Conservation (phyloP, 2,113 vertebrate species). For the Empidonax alnorum region DNA sequence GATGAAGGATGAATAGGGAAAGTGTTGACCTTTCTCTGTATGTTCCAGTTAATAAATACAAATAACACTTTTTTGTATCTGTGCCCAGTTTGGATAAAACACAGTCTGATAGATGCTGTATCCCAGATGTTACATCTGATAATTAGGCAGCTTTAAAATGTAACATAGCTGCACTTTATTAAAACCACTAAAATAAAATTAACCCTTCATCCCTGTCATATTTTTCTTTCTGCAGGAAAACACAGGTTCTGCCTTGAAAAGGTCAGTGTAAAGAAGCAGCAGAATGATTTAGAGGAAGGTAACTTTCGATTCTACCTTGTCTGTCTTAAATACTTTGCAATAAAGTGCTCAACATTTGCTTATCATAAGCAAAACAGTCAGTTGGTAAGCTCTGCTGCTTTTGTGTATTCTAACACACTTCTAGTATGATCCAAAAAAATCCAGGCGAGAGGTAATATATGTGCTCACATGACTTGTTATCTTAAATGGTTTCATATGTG, state of each 20-base stretch:
- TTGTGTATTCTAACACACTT: slow-evolving; percentile 27
- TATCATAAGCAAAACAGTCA: background rate
- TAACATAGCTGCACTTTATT: slow-evolving; percentile 34
- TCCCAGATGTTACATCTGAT: slow-evolving; percentile 61
- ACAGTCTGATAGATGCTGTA: slow-evolving; percentile 14
- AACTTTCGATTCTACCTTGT: slow-evolving; percentile 44
- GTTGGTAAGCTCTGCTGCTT: slow-evolving; percentile 5
- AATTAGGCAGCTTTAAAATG: slow-evolving; percentile 65
- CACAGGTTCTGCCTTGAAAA: slow-evolving; percentile 45
- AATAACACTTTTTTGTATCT: slow-evolving; percentile 55
- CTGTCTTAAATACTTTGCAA: slow-evolving; percentile 30
- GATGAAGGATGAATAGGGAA: slow-evolving; percentile 35
- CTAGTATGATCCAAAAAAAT: slow-evolving; percentile 50
- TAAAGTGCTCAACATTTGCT: background rate
- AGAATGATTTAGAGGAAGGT: slow-evolving; percentile 42
- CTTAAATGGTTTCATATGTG: slow-evolving; percentile 71
- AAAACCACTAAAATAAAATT: slow-evolving; percentile 54
- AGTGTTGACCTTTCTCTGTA: slow-evolving; percentile 45
- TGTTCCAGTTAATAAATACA: slow-evolving; percentile 52
- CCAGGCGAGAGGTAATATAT: slow-evolving; percentile 48
- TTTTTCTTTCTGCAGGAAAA: slow-evolving; percentile 45
- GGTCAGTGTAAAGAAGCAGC: slow-evolving; percentile 45
- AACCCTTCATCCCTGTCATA: slow-evolving; percentile 20
- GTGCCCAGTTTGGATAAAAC: slow-evolving; percentile 54
- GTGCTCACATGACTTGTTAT: slow-evolving; percentile 56